Evolutionary conservation across 2,113 vertebrate genomes (phyloP), one percentile per base, ranked within the genome.

Genomic region (Eudyptes chrysolophus): DNA sequence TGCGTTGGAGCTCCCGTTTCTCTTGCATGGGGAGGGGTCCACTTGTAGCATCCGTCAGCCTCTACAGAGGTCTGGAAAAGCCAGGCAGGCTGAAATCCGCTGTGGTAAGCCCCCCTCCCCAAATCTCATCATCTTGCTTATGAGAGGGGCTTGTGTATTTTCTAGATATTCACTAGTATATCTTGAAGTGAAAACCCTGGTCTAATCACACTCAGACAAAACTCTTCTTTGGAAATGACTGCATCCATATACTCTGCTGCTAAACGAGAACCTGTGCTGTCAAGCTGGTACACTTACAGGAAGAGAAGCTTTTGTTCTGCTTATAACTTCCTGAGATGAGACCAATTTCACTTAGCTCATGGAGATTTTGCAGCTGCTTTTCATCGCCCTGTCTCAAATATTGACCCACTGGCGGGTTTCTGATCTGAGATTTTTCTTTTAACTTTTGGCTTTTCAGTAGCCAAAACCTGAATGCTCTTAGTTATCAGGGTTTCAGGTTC

Each of bases 191-290:
- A 30, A 79, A 66, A 38, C 22, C 55, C 48, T 25, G 17, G 2
- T 54, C 20, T 48, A 58, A 64, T 34, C 24, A 0, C 36, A 5
- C 27, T 29, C 36, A 40, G 13, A 26, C 38, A n/a, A n/a, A 64
- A 6, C 44, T 27, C 7, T 29, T 52, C 42, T 21, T 26, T 55
- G 58, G 70, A 54, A 89, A 15, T 19, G 29, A 2, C 42, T 27
- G 29, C 9, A 16, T 29, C 38, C 24, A 3, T 6, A 1, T 16
- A 12, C 1, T 3, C 51, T n/a, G 10, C 7, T 77, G 58, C 40
- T 75, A 38, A 48, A 16, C 10, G 24, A 42, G 52, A 34, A 6
- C 27, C 71, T 44, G 40, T 30, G 3, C n/a, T 29, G 34, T 12
- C 21, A 79, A 79, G 66, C 21, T 55, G 64, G 19, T 46, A 9